Conservation (phyloP, 2,888 invertebrate genomes). For the Ennomos quercinarius region DNA sequence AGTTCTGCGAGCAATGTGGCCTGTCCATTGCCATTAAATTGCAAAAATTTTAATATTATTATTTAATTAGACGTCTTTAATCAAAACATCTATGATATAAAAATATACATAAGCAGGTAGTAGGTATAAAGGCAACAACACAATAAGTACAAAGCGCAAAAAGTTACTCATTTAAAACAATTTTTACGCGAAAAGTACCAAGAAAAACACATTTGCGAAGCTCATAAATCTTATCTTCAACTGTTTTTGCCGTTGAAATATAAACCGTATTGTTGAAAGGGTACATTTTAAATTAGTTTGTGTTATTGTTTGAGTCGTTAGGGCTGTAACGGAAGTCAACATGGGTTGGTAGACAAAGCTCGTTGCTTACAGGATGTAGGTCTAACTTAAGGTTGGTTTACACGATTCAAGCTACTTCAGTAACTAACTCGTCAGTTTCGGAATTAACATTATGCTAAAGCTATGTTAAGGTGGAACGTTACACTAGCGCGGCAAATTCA, state of each 20-base stretch:
- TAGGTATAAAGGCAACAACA: too few relatives aligned
- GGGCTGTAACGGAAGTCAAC: constrained; percentile 32
- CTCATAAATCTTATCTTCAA: constrained; percentile 65
- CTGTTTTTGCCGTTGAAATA: constrained; percentile 30
- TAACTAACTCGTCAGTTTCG: too few relatives aligned
- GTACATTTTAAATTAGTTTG: constrained; percentile 43
- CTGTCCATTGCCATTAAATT: too few relatives aligned
- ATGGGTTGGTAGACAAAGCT: constrained; percentile 54
- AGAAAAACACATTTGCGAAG: constrained; percentile 65
- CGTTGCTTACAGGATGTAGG: constrained; percentile 57
- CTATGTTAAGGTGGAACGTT: too few relatives aligned
- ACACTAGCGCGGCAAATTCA: too few relatives aligned
- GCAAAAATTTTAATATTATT: too few relatives aligned
- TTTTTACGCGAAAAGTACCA: constrained; percentile 46
- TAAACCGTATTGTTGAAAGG: constrained; percentile 34
- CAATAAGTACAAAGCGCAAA: constrained; percentile 46
- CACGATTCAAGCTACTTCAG: constrained; percentile 1
- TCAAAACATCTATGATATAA: too few relatives aligned
- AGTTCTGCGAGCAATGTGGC: too few relatives aligned
- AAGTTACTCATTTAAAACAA: constrained; percentile 62
- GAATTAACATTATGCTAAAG: too few relatives aligned
- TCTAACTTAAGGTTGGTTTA: constrained; percentile 21
- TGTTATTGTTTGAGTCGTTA: constrained; percentile 20
- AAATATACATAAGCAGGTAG: too few relatives aligned
- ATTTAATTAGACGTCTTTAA: too few relatives aligned